Conservation (phyloP, 2,888 invertebrate species). For the Polylopha cassiicola region DNA sequence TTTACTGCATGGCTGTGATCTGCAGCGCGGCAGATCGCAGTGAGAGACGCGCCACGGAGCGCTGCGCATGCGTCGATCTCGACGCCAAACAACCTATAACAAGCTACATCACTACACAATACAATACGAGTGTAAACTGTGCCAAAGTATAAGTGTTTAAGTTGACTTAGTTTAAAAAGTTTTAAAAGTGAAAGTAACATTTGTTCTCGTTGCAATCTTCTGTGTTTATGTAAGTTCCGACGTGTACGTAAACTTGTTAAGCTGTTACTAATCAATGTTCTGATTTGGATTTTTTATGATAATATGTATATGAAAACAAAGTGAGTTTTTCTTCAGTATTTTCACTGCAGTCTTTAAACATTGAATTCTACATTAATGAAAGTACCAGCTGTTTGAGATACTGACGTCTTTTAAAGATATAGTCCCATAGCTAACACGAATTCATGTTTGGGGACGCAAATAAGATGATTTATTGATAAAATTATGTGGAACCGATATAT, state of each 20-base stretch:
- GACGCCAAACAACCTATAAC: slow-evolving; percentile 28
- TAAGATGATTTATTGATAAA: too few species aligned
- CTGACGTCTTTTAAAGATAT: too few species aligned
- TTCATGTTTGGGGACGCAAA: too few species aligned
- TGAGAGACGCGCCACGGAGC: slow-evolving; percentile 61
- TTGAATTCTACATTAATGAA: too few species aligned
- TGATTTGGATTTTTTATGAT: too few species aligned
- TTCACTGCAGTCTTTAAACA: too few species aligned
- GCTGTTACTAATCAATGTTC: slow-evolving; percentile 26
- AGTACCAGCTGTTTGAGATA: too few species aligned
- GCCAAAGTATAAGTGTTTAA: slow-evolving; percentile 44
- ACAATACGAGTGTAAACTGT: slow-evolving; percentile 33
- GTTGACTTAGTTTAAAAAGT: slow-evolving; percentile 37
- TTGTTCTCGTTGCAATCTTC: slow-evolving; percentile 26
- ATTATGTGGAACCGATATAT: too few species aligned
- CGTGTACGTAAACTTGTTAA: slow-evolving; percentile 31
- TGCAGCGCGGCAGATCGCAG: slow-evolving; percentile 36
- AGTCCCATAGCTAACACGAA: too few species aligned
- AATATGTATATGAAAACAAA: too few species aligned
- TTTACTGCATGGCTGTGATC: slow-evolving; percentile 34
- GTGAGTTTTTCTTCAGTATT: too few species aligned
- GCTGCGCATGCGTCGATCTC: slow-evolving; percentile 57
- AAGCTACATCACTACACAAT: slow-evolving; percentile 21
- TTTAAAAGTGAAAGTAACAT: slow-evolving; percentile 44
- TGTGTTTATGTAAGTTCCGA: slow-evolving; percentile 58